Conservation (phyloP, 1,140 invertebrate genomes). For the Anthonomus grandis region DNA sequence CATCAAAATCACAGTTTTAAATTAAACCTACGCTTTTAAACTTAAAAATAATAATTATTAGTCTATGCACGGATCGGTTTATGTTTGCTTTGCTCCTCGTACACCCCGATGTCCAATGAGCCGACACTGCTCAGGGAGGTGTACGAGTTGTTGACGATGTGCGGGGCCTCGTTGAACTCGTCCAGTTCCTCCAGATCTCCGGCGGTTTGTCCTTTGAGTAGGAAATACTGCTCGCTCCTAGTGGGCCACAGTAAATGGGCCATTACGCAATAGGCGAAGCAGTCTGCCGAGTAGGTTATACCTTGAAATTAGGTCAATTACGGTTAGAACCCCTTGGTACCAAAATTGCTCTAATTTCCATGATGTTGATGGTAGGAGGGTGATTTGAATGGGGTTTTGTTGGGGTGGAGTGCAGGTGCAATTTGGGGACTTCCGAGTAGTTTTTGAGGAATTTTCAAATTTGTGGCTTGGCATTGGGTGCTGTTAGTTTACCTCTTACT, state of each 20-base stretch:
- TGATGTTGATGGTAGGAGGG: background rate
- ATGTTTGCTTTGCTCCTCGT: slow-evolving; percentile 42
- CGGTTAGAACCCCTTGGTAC: background rate
- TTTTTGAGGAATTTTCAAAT: no score
- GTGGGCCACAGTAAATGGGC: slow-evolving; percentile 92
- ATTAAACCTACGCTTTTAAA: no score
- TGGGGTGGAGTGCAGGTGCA: no score
- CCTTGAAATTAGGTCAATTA: no score
- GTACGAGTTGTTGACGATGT: slow-evolving; percentile 67
- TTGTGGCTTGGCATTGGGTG: no score
- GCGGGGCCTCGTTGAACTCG: slow-evolving; percentile 90
- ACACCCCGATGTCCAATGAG: slow-evolving; percentile 42
- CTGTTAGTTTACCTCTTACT: no score
- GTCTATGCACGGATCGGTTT: slow-evolving; percentile 35
- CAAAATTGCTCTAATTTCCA: background rate
- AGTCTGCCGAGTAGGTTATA: slow-evolving; percentile 91
- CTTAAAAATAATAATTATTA: no score
- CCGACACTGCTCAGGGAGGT: slow-evolving; percentile 42
- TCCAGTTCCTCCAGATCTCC: slow-evolving; percentile 80
- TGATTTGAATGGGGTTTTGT: background rate
- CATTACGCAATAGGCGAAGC: slow-evolving; percentile 91
- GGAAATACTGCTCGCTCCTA: slow-evolving; percentile 83
- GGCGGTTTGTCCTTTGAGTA: slow-evolving; percentile 62
- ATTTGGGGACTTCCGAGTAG: no score
- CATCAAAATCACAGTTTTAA: no score